Conservation (phyloP, 2,888 invertebrate species). For the Orthosia gothica region DNA sequence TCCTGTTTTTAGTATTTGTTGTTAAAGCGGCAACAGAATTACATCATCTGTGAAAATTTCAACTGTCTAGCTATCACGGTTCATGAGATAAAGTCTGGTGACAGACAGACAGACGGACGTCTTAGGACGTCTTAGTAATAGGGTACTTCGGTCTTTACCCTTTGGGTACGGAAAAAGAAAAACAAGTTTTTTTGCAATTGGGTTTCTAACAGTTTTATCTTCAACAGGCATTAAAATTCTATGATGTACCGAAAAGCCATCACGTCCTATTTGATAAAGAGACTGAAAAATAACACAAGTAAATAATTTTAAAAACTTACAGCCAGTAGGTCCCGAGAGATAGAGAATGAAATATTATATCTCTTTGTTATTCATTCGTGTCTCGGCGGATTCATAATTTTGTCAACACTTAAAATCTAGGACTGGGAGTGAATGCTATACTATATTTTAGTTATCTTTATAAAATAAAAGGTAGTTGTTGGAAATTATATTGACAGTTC, state of each 20-base stretch:
- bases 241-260: not conserved
- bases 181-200: too few relatives aligned
- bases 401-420: slow-evolving; percentile 60
- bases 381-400: slow-evolving; percentile 61
- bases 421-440: slow-evolving; percentile 31
- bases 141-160: too few relatives aligned
- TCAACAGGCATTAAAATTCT: not conserved
- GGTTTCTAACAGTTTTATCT: not conserved
- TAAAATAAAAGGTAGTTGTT: slow-evolving; percentile 18
- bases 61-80: too few relatives aligned
- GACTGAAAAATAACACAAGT: slow-evolving; percentile 35
- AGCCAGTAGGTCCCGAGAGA: slow-evolving; percentile 42
- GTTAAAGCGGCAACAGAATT: too few relatives aligned
- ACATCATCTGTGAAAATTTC: too few relatives aligned
- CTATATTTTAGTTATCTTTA: slow-evolving; percentile 31
- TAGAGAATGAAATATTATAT: slow-evolving; percentile 58
- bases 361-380: slow-evolving; percentile 57
- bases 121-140: too few relatives aligned
- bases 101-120: too few relatives aligned
- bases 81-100: too few relatives aligned
- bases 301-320: slow-evolving; percentile 51
- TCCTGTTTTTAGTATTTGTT: too few relatives aligned
- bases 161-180: too few relatives aligned
- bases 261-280: not conserved
- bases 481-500: not conserved